These are phyloP conservation scores for Microtus montanus DNA, from an alignment of 2,113 vertebrate species.

Conservation along the genomic window DNA sequence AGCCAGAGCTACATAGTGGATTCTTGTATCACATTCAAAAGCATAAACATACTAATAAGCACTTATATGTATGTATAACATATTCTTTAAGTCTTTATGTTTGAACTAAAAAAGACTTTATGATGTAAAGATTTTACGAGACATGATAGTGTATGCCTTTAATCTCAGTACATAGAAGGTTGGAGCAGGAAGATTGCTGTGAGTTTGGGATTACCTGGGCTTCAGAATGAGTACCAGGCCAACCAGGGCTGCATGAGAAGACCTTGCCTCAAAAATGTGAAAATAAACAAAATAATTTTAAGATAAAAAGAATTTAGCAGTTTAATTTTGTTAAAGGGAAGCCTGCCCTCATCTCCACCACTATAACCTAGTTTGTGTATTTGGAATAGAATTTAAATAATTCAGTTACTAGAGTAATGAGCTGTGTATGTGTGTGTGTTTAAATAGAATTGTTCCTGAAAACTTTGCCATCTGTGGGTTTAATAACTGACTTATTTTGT, in stretches of 20 bases:
- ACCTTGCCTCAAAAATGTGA: background rate
- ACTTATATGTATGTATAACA: background rate
- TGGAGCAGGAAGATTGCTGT: background rate
- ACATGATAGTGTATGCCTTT: background rate
- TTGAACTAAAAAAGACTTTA: slow-evolving; percentile 10
- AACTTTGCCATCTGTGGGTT: background rate
- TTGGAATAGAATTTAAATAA: slow-evolving; percentile 30
- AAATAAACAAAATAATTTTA: background rate
- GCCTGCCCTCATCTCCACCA: background rate
- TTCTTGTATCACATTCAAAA: background rate
- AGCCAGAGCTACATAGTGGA: background rate
- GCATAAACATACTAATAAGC: background rate
- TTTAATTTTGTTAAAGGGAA: slow-evolving; percentile 31
- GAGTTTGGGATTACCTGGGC: background rate
- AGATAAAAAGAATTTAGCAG: background rate
- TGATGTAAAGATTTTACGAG: background rate
- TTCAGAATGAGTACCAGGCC: background rate
- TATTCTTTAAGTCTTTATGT: slow-evolving; percentile 4
- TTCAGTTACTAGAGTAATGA: background rate
- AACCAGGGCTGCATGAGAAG: background rate
- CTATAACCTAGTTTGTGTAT: background rate
- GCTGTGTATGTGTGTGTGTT: background rate
- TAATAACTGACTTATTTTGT: slow-evolving; percentile 44
- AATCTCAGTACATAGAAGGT: too few species aligned
- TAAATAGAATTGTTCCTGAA: background rate